A percentile compares a stretch with the other conserved stretches of the same genome.
phyloP scores from a whole-genome alignment of 2,113 vertebrate species.

The Drymodes brunneopygia region DNA sequence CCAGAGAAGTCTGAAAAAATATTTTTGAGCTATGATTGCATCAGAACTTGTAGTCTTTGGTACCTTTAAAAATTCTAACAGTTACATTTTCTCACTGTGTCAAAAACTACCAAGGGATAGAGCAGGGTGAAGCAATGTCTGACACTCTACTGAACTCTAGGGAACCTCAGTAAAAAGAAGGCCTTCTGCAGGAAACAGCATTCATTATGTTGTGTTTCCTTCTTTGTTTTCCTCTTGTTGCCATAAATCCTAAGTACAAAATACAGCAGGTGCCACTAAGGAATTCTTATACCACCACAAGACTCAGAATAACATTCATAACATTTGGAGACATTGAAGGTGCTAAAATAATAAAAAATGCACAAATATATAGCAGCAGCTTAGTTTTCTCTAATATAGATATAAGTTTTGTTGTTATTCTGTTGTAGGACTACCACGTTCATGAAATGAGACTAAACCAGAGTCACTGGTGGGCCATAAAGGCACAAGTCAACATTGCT shows the following conservation, averaged over 20 bases:
- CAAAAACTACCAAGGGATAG: background rate
- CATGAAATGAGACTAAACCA: background rate
- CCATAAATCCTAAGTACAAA: background rate
- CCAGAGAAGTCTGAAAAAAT: background rate
- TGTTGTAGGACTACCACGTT: rapidly evolving
- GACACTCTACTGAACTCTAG: background rate
- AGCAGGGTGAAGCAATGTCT: background rate
- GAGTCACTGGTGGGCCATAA: rapidly evolving
- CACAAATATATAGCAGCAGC: background rate
- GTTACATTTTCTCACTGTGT: background rate
- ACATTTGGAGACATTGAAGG: background rate
- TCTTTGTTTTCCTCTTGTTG: background rate
- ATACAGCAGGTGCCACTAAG: background rate
- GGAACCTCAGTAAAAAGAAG: background rate
- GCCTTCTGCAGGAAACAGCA: background rate
- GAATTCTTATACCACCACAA: background rate
- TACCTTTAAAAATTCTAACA: background rate
- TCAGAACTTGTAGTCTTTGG: background rate
- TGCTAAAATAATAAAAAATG: background rate
- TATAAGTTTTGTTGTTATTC: background rate
- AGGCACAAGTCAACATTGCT: background rate
- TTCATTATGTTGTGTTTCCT: background rate
- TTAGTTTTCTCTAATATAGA: background rate
- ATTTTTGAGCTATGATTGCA: background rate
- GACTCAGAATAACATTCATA: background rate